phyloP scores from a whole-genome alignment of 2,797 vertebrate species.

The Erethizon dorsatum region DNA sequence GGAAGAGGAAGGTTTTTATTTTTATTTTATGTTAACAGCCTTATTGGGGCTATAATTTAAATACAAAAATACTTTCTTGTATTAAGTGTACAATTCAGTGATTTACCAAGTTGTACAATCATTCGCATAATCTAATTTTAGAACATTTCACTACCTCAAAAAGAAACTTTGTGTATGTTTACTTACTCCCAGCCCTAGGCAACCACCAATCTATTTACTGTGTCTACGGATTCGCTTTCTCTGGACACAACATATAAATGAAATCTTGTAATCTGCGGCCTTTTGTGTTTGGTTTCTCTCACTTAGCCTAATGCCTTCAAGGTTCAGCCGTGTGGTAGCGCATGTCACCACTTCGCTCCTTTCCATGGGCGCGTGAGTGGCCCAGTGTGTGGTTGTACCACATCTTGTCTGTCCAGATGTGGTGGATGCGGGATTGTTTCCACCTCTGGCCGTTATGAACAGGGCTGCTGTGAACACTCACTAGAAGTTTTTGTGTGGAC shows the following conservation, averaged over 20 bases:
- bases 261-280: not conserved
- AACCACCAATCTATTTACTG: not conserved
- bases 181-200: constrained; percentile 2
- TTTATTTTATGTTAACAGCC: constrained; percentile 61
- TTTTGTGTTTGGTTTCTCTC: constrained; percentile 17
- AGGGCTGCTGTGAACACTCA: not conserved
- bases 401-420: not conserved
- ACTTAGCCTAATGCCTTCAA: not conserved
- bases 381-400: not conserved
- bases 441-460: not conserved
- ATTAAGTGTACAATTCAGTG: constrained; percentile 36
- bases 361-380: not conserved
- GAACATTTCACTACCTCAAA: constrained; percentile 37
- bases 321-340: not conserved
- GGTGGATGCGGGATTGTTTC: not conserved
- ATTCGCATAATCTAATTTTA: constrained; percentile 62
- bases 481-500: not conserved
- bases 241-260: not conserved
- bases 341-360: not conserved
- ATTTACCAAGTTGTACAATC: constrained; percentile 51
- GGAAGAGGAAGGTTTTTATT: constrained; percentile 19
- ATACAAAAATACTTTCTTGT: constrained; percentile 32
- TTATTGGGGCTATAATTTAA: constrained; percentile 65
- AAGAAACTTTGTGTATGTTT: constrained; percentile 48
- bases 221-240: constrained; percentile 49